Evolutionary conservation across 2,888 invertebrate genomes (phyloP), one percentile per base, ranked within the genome.

Genomic region (Hirtodrosophila alboralis): DNA sequence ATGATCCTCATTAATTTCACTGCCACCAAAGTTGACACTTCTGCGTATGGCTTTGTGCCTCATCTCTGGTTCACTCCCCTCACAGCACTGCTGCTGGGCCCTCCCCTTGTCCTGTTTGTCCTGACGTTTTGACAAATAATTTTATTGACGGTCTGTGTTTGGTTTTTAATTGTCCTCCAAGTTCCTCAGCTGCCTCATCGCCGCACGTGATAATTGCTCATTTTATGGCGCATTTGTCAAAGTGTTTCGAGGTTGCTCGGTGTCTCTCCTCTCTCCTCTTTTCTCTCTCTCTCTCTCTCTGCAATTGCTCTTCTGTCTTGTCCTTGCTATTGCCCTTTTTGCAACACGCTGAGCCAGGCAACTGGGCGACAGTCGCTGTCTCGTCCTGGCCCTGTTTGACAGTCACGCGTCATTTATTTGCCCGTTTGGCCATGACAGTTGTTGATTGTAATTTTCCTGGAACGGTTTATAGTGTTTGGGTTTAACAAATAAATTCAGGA

Each of bases 91-190:
- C 18, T 28, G 44, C 45, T 38, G 44, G 30, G 30, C 38, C 44
- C 52, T 36, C 47, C 58, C 59, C 53, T 41, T 53, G 37, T 60
- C 65, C 62, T 83, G 88, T 51, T 41, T 53, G 37, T 60, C 65
- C 62, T 83, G 88, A 78, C 87, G 76, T 67, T 81, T 86, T 88
- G 88, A 87, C 88, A 87, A 87, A 87, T 87, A 85, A 75, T 84
- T 88, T 85, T 84, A 79, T 88, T 88, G 88, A 79, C 75, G 74
- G 44, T 67, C 70, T 74, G 60, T 84, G 79, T 86, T 81, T 85
- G 84, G 69, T 76, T 83, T 86, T 85, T 84, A 86, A 84, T 85
- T 86, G 86, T 76, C 69, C 67, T 70, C 28, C 53, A 45, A 61
- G 62, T 45, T 51, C 27, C 56, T 70, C 53, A 68, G 58, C 62